These are phyloP conservation scores for Betta splendens DNA, from an alignment of 2,797 vertebrate species.

Conservation along the genomic window DNA sequence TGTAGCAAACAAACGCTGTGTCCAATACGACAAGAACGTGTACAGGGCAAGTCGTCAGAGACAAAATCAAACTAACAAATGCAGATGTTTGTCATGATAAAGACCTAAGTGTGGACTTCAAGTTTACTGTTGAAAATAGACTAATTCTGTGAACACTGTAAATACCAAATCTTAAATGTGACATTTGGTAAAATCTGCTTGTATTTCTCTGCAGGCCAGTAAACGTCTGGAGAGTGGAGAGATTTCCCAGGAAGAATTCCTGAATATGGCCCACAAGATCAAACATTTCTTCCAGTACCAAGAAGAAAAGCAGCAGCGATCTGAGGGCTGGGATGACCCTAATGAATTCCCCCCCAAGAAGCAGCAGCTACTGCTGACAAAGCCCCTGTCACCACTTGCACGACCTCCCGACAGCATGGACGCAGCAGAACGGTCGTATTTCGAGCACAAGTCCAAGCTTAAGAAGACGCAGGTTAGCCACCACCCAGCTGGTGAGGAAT, in stretches of 20 bases:
- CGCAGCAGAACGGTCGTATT: constrained; percentile 90
- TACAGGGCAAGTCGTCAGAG: too few relatives aligned
- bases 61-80: too few relatives aligned
- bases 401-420: constrained; percentile 63
- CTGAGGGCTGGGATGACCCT: constrained; percentile 86
- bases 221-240: constrained; percentile 89
- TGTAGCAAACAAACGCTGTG: too few relatives aligned
- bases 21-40: too few relatives aligned
- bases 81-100: too few relatives aligned
- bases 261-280: constrained; percentile 94
- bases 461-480: constrained; percentile 91
- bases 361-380: constrained; percentile 79
- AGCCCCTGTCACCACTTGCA: constrained; percentile 18
- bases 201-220: constrained; percentile 82
- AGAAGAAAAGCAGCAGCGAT: constrained; percentile 90
- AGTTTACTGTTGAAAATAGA: too few relatives aligned
- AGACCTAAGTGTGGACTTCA: too few relatives aligned
- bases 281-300: constrained; percentile 96
- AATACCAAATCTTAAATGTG: too few relatives aligned
- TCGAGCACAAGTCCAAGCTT: constrained; percentile 95
- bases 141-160: too few relatives aligned
- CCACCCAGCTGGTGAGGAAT: constrained; percentile 66
- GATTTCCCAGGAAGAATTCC: constrained; percentile 94
- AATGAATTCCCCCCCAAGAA: constrained; percentile 82
- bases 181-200: accelerated